phyloP scores from a whole-genome alignment of 2,113 vertebrate species.

The Peromyscus californicus region DNA sequence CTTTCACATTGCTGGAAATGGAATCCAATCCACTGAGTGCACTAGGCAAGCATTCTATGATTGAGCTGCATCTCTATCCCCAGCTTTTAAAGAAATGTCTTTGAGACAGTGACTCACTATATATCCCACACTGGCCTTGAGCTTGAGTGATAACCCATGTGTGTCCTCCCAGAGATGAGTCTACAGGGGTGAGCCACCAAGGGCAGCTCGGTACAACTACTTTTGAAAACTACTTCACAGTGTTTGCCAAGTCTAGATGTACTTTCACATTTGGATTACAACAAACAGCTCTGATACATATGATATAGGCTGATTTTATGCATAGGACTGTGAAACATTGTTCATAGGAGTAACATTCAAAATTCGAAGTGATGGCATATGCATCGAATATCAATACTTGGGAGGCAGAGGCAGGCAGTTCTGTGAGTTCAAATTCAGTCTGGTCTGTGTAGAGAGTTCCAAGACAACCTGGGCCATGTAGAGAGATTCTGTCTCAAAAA shows the following conservation, averaged over 20 bases:
- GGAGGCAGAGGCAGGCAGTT: not conserved
- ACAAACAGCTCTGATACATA: not conserved
- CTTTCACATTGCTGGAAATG: not conserved
- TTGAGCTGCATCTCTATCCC: not conserved
- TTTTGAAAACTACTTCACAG: slow-evolving; percentile 12
- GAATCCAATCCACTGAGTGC: not conserved
- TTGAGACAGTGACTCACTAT: not conserved
- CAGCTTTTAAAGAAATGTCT: not conserved
- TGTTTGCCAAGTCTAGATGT: slow-evolving; percentile 11
- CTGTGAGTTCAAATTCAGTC: not conserved
- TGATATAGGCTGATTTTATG: not conserved
- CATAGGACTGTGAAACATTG: not conserved
- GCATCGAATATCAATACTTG: too few relatives aligned
- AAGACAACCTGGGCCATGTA: not conserved
- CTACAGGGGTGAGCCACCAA: not conserved
- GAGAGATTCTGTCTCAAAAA: not conserved
- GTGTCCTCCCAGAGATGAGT: not conserved
- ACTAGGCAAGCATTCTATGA: not conserved
- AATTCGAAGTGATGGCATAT: not conserved
- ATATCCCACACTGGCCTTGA: not conserved
- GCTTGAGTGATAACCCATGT: not conserved
- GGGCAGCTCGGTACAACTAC: not conserved
- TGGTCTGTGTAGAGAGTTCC: not conserved
- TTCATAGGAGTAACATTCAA: not conserved
- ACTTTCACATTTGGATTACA: not conserved